Evolutionary conservation across 1,140 invertebrate genomes (phyloP), one percentile per base, ranked within the genome.

Genomic region (Watersipora subatra): DNA sequence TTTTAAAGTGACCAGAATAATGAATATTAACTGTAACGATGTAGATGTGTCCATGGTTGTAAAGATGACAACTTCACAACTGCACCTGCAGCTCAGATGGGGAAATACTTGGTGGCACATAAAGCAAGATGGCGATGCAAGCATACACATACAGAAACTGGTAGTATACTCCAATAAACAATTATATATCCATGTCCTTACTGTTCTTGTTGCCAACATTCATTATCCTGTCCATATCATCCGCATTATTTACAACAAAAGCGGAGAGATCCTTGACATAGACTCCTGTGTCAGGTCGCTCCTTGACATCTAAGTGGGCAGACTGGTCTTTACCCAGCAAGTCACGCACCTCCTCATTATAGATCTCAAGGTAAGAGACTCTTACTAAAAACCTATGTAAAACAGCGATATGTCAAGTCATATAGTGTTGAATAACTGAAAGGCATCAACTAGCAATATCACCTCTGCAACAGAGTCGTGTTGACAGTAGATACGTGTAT

Each of bases 291-390:
- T 90, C 88, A 12, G 88, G 85, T 68, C 88, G 77, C 73, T 91
- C 88, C 78, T 89, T 89, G 1, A 89, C 78, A 72, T 80, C 78
- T 55, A 80, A 66, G 61, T 71, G 70, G 1, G 72, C 90, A 72
- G 87, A 85, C 78, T 93, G 92, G 74, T 88, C 91, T 70, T 89
- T 87, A 17, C 96, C 91, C 17, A 89, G 87, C n/a, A 93, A 85
- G 82, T 98, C 93, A 77, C 94, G 89, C 2, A 97, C 80, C 24
- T 98, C 95, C 79, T 99, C 96, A 82, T 99, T 98, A 68, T 98
- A 99, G 0, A 99, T 81, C 80, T 99, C 95, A 20, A 99, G 81
- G 76, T 95, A 97, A 0, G 91, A 95, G 0, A 97, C 92, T 67
- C 90, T 83, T 34, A 98, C 90, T 0, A 90, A 88, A 75, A 80